Conservation (phyloP, 2,113 vertebrate genomes). For the Pedionomus torquatus region DNA sequence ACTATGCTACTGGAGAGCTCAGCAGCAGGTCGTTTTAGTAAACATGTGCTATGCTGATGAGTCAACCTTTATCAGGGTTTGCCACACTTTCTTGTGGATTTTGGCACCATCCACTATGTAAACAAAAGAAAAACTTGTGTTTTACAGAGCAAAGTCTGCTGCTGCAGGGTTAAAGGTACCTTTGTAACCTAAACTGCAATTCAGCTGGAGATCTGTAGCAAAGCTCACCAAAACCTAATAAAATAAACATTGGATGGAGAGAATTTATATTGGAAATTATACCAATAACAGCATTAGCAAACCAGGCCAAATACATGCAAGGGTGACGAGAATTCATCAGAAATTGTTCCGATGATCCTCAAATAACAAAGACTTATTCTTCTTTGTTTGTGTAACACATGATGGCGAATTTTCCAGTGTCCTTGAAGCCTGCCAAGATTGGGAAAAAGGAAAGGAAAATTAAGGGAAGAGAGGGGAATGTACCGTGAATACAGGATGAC, state of each 20-base stretch:
- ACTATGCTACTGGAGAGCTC: background rate
- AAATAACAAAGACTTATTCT: slow-evolving; percentile 39
- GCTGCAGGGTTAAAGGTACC: background rate
- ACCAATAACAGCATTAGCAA: slow-evolving; percentile 39
- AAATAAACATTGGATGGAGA: slow-evolving; percentile 50
- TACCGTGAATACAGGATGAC: slow-evolving; percentile 22
- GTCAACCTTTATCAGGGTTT: background rate
- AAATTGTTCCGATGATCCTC: slow-evolving; percentile 38
- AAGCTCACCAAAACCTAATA: slow-evolving; percentile 30
- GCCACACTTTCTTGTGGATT: background rate
- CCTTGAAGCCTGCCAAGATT: slow-evolving; percentile 50
- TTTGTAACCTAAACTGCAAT: slow-evolving; percentile 34
- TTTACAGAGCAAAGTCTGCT: background rate
- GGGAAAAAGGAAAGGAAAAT: slow-evolving; percentile 5
- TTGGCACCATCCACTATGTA: slow-evolving; percentile 6
- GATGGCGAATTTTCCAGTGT: background rate
- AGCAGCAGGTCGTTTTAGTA: background rate
- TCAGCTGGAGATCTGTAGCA: background rate
- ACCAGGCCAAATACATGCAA: slow-evolving; percentile 1
- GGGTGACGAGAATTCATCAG: slow-evolving; percentile 40
- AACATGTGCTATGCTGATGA: background rate
- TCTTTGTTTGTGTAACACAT: slow-evolving; percentile 29
- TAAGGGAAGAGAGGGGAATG: background rate
- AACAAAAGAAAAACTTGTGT: background rate
- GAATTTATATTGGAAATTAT: slow-evolving; percentile 48